Conservation (phyloP, 2,888 invertebrate species). For the Drosophila multiciliata region DNA sequence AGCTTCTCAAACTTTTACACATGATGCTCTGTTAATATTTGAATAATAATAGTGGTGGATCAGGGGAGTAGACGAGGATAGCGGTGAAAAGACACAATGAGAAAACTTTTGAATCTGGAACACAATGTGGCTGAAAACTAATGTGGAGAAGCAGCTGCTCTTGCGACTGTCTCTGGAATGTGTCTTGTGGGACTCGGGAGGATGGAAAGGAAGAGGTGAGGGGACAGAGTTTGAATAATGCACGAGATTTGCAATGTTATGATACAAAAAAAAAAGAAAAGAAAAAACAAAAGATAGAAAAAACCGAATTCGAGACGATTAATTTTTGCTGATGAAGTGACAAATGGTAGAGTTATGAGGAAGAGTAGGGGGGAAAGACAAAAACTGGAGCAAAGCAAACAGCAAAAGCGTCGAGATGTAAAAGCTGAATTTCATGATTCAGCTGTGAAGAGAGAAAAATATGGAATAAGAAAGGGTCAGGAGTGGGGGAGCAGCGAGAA, state of each 20-base stretch:
- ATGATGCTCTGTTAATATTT: slow-evolving; percentile 57
- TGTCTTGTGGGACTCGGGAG: neutral
- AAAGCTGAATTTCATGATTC: slow-evolving; percentile 54
- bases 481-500: slow-evolving; percentile 45
- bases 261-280: slow-evolving; percentile 31
- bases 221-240: slow-evolving; percentile 53
- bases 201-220: neutral
- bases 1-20: slow-evolving; percentile 48
- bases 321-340: slow-evolving; percentile 68
- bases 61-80: neutral
- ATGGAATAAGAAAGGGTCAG: neutral
- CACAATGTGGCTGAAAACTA: slow-evolving; percentile 67
- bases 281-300: slow-evolving; percentile 19
- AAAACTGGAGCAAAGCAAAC: slow-evolving; percentile 60
- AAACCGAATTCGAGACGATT: slow-evolving; percentile 61
- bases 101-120: slow-evolving; percentile 69
- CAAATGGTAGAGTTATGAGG: slow-evolving; percentile 43
- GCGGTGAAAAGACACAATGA: slow-evolving; percentile 44
- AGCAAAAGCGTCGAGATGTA: slow-evolving; percentile 33
- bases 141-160: slow-evolving; percentile 61
- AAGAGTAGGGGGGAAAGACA: neutral
- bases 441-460: slow-evolving; percentile 19
- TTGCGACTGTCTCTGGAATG: slow-evolving; percentile 27
- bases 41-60: slow-evolving; percentile 11
- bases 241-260: slow-evolving; percentile 55